Base-by-base conservation (phyloP, 2,888 invertebrate genomes). In the Drosophila heteroneura region DNA sequence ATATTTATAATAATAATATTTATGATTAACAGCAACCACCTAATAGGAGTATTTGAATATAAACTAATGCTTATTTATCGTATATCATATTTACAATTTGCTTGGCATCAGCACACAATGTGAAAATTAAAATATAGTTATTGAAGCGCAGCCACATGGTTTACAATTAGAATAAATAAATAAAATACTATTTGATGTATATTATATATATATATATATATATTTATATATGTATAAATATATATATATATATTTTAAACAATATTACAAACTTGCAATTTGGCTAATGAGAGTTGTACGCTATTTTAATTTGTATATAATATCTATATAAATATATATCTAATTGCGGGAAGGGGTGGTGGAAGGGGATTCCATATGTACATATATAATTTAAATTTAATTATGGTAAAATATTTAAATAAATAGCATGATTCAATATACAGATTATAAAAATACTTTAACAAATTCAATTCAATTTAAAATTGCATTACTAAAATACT, bases 11-110 rank as follows among this genome's bases (percentile, higher is more conserved):
- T 64, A 56, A 58, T 75, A 68, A 61, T 74, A 53, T 66, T 76
- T 72, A 82, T 32, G 66, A 77, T 79, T 83, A 85, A 85, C 83
- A 85, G 88, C 85, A 87, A 85, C 85, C 85, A 85, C 87, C 87
- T 87, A 80, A 35, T 85, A 82, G 87, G 87, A 85, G 85, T 85
- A 86, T 82, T 84, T 70, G 22, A 71, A 58, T 64, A 65, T 64
- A 53, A 64, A 64, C 66, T 75, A 76, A 76, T 41, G 22, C 22
- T 30, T 74, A 70, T 41, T 54, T 37, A 44, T 66, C 47, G 26
- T 26, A 47, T 26, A 16, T 35, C 49, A 30, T 81, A 81, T 81
- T 58, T 81, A 81, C 81, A 79, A 37, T 60, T 74, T 78, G 63
- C n/a, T 53, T 53, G 54, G 67, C 57, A 63, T 58, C 59, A 76